These are phyloP conservation scores for Colletes collaris DNA, from an alignment of 2,888 invertebrate genomes.

Conservation along the genomic window DNA sequence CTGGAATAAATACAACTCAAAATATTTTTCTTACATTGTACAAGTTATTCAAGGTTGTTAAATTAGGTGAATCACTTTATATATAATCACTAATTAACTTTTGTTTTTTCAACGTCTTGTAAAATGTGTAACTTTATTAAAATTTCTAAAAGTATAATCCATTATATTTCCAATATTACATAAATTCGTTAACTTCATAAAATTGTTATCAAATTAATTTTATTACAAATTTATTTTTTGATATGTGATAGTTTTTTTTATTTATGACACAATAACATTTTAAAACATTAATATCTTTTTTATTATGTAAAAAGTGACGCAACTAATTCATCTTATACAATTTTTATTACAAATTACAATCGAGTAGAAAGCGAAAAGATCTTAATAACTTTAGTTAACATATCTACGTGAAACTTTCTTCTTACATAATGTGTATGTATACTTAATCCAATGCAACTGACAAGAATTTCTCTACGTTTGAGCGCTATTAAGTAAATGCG, in stretches of 20 bases:
- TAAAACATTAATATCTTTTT: slow-evolving; percentile 12
- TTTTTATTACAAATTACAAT: slow-evolving; percentile 37
- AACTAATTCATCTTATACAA: slow-evolving; percentile 26
- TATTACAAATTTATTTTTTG: slow-evolving; percentile 10
- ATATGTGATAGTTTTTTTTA: slow-evolving; percentile 16
- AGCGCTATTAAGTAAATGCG: slow-evolving; percentile 22
- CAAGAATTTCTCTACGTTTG: slow-evolving; percentile 4
- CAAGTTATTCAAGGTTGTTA: too few relatives aligned
- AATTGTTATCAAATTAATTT: slow-evolving; percentile 17
- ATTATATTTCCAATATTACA: slow-evolving; percentile 19
- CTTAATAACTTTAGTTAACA: slow-evolving; percentile 10
- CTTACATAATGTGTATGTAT: not conserved
- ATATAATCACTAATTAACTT: not conserved
- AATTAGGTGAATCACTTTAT: too few relatives aligned
- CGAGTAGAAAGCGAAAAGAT: slow-evolving; percentile 1
- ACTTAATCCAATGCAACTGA: slow-evolving; percentile 18
- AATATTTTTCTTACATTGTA: too few relatives aligned
- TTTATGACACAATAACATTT: slow-evolving; percentile 9
- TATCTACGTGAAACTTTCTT: slow-evolving; percentile 2
- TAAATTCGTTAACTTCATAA: slow-evolving; percentile 20
- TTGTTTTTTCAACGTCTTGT: not conserved
- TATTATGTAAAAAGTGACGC: slow-evolving; percentile 10
- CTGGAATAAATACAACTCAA: too few relatives aligned
- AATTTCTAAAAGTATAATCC: slow-evolving; percentile 16
- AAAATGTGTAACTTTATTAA: slow-evolving; percentile 17